A percentile compares a stretch with the other conserved stretches of the same genome.
Evolutionary conservation across 2,113 vertebrate genomes (phyloP).

Genomic region (Porphyrio hochstetteri): DNA sequence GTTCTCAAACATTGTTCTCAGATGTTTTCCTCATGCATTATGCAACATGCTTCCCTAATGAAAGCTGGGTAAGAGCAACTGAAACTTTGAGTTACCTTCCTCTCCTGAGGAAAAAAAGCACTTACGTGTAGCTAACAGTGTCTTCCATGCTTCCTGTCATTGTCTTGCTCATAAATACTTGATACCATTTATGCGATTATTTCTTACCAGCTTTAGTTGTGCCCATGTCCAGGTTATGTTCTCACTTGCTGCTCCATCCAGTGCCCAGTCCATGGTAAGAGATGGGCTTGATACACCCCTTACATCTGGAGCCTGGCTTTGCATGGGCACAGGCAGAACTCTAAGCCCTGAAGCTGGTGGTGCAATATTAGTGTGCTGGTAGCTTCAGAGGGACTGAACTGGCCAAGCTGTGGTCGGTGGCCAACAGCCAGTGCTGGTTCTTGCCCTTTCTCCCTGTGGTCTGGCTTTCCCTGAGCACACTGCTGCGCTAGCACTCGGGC

Average conservation of each 20-base stretch:
- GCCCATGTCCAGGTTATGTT: neutral
- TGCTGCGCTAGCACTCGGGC: neutral
- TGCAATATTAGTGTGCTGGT: neutral
- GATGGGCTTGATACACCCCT: neutral
- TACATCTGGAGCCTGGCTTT: neutral
- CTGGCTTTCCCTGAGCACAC: neutral
- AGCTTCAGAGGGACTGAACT: neutral
- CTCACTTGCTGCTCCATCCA: neutral
- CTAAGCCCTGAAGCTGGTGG: neutral
- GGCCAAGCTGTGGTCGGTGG: neutral
- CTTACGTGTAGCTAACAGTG: neutral
- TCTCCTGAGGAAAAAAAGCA: conserved; percentile 49
- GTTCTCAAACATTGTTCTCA: conserved; percentile 1
- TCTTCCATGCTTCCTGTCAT: conserved; percentile 31
- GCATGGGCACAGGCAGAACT: neutral
- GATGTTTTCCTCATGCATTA: conserved; percentile 60
- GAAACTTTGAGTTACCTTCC: conserved; percentile 19
- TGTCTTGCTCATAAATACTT: conserved; percentile 26
- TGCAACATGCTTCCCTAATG: conserved; percentile 25
- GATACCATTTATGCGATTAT: neutral
- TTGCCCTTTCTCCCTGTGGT: neutral
- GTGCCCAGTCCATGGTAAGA: neutral
- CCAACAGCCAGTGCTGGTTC: neutral
- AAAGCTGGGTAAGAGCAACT: conserved; percentile 13
- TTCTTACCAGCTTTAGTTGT: neutral